Conservation (phyloP, 2,888 invertebrate species). For the Nesidiocoris tenuis region DNA sequence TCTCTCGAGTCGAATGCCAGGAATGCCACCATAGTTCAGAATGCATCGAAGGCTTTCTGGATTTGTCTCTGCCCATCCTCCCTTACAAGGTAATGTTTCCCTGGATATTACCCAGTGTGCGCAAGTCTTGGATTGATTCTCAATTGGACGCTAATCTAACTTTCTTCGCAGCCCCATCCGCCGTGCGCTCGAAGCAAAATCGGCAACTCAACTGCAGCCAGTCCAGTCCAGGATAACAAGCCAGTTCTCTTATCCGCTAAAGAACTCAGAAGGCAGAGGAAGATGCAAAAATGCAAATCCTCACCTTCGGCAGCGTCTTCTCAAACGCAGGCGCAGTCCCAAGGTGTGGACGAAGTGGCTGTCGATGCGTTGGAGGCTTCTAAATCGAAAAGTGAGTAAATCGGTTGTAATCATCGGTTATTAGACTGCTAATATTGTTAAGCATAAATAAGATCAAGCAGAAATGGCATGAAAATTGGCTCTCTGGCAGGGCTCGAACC, state of each 20-base stretch:
- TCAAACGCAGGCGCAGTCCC: not conserved
- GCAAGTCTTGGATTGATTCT: not conserved
- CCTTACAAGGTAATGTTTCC: constrained; percentile 60
- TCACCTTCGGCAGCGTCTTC: not conserved
- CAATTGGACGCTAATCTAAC: too few relatives aligned
- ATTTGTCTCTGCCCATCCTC: constrained; percentile 87
- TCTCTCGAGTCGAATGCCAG: constrained; percentile 85
- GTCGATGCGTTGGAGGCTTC: constrained; percentile 4
- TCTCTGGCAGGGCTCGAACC: too few relatives aligned
- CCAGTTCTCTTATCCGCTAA: not conserved
- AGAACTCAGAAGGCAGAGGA: constrained; percentile 64
- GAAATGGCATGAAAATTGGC: too few relatives aligned
- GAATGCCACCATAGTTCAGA: constrained; percentile 85
- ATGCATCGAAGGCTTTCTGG: constrained; percentile 85
- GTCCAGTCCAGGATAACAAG: constrained; percentile 35
- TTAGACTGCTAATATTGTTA: too few relatives aligned
- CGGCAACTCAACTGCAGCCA: constrained; percentile 38
- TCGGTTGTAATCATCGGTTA: too few relatives aligned
- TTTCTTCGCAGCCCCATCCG: constrained; percentile 65
- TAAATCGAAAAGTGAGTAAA: too few relatives aligned
- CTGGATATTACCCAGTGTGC: not conserved
- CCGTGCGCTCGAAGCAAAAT: constrained; percentile 58
- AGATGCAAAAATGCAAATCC: constrained; percentile 52
- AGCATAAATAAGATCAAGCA: too few relatives aligned
- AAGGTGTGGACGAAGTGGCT: constrained; percentile 7